Evolutionary conservation across 2,113 vertebrate species (phyloP), one percentile per base, ranked within the genome.

Genomic region (Spea multiplicata): DNA sequence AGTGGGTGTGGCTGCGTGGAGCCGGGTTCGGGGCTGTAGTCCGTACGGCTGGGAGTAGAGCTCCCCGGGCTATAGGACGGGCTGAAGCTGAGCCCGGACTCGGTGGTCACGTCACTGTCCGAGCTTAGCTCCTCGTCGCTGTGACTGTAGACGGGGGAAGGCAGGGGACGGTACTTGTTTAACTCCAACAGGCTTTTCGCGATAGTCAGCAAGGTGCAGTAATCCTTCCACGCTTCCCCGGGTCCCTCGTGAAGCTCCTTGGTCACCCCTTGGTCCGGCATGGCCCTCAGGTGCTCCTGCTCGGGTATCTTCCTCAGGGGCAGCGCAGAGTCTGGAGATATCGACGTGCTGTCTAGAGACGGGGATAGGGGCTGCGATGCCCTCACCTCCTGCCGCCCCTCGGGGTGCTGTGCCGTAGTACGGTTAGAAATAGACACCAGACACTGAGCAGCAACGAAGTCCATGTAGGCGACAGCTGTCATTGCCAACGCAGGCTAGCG

Each of bases 151-250:
- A 88, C 57, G 5, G 89, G 89, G 84, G 88, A 86, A 64, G 91
- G 86, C 81, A 91, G 87, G 80, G 93, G 93, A 30, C 84, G 89
- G 84, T 93, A 94, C 83, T 94, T 95, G 88, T 96, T 97, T 83
- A 98, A 88, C 83, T 98, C 96, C 87, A 97, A 82, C 84, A 98
- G 87, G 91, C 96, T 97, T 90, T 94, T 96, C 7, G 96, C 96
- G 80, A 98, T 96, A 90, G 95, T 95, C 74, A 97, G 89, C 83
- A 98, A 86, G 61, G 96, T 94, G 85, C 94, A 91, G 82, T 94
- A 94, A 83, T 98, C 96, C 83, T 94, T 91, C 91, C 91, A 95
- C 82, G 87, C 93, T 73, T 97, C 94, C 85, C 93, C 92, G 55
- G 93, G 82, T 78, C 86, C 86, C 55, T 92, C 91, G 69, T 93